Evolutionary conservation across 2,888 invertebrate genomes (phyloP), one percentile per base, ranked within the genome.

Genomic region (Leptinotarsa rubiginosa): DNA sequence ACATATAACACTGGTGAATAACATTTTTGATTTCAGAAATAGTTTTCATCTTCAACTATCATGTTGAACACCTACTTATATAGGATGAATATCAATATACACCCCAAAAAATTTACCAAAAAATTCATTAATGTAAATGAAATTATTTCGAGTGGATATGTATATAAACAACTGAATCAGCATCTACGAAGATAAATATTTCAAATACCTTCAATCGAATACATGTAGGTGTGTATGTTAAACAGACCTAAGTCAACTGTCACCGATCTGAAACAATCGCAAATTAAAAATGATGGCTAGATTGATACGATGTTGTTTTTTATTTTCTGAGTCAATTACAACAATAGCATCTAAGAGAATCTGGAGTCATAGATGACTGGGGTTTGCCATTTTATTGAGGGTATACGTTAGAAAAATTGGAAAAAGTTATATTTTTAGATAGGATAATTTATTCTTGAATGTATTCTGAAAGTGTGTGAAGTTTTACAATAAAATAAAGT

Each of bases 171-270:
- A 62, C 25, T 16, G 62, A 62, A 31, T 62, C 54, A 56, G 20
- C 16, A 54, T 20, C 54, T 54, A 22, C 59, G 22, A 25, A 22
- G 59, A 59, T 59, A 76, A 10, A 79, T 78, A 74, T 69, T 73
- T 78, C 75, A 78, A 78, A 79, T 79, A 71, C 76, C 70, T 75
- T 49, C 50, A 31, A 62, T 62, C 16, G 0, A 69, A 18, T 64
- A 41, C 10, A 74, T 69, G 79, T 79, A 75, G 77, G 79, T 78
- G 79, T 78, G 79, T 78, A 75, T 75, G 76, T 74, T 74, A 74
- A 75, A 79, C 72, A 76, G 76, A 73, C 76, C 74, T 73, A 64
- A 75, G 79, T 77, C 76, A 76, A 72, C 70, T 73, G 70, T 76
- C 78, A 62, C 67, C 69, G 20, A 56, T 62, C 62, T 66, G 65